Percentiles rank a stretch among this genome's conserved stretches.
phyloP scores from a whole-genome alignment of 2,797 vertebrate genomes.

The Pteronotus mesoamericanus region DNA sequence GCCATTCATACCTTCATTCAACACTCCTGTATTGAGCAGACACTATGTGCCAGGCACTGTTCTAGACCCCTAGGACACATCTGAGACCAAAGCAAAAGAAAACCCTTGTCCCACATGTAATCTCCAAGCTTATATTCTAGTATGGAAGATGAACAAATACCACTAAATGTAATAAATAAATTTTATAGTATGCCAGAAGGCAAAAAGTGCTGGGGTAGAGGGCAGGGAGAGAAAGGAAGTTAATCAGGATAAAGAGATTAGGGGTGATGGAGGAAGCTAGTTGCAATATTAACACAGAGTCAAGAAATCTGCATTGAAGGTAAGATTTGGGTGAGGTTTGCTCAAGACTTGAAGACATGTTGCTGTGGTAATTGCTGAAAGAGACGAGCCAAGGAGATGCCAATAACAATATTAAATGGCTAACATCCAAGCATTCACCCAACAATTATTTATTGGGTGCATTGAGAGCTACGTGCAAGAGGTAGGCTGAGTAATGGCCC shows the following conservation, averaged over 20 bases:
- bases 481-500: not conserved
- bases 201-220: not conserved
- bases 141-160: not conserved
- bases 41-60: not conserved
- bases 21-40: not conserved
- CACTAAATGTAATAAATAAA: not conserved
- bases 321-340: not conserved
- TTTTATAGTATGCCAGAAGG: not conserved
- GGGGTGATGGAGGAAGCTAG: not conserved
- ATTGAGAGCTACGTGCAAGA: not conserved
- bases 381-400: not conserved
- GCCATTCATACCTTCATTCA: not conserved
- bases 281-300: not conserved
- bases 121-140: not conserved
- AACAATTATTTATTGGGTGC: rapidly evolving
- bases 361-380: not conserved
- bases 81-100: not conserved
- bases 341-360: too few species aligned
- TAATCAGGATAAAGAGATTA: too few species aligned
- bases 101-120: not conserved
- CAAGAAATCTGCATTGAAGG: not conserved
- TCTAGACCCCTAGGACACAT: not conserved
- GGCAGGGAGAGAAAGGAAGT: not conserved
- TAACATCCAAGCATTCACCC: not conserved
- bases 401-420: rapidly evolving